Conservation (phyloP, 2,888 invertebrate species). For the Bimastos eiseni region DNA sequence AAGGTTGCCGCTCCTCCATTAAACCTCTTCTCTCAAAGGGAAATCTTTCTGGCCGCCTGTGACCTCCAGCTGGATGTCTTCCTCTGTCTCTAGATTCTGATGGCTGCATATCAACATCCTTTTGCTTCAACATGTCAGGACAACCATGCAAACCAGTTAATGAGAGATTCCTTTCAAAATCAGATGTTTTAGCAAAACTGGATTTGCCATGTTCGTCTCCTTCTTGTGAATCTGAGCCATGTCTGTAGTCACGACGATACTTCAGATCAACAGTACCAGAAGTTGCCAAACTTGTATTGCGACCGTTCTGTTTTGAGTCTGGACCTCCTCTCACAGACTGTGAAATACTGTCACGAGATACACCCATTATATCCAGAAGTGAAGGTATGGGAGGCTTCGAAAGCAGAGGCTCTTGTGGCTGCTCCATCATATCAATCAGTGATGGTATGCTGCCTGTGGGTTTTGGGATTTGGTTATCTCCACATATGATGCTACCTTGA, state of each 20-base stretch:
- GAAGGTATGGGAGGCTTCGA: conserved; percentile 10
- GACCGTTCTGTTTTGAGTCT: neutral
- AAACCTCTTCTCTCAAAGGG: conserved; percentile 1
- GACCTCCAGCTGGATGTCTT: neutral
- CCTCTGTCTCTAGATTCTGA: neutral
- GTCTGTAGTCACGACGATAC: neutral
- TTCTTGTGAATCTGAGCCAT: neutral
- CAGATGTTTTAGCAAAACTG: neutral
- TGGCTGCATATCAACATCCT: neutral
- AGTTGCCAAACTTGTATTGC: neutral
- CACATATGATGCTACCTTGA: neutral
- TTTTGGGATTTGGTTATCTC: neutral
- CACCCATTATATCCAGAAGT: conserved; percentile 9
- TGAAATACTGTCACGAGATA: neutral
- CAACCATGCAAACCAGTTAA: neutral
- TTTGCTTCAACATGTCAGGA: neutral
- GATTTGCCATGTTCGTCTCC: neutral
- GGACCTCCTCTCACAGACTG: neutral
- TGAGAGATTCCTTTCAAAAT: neutral
- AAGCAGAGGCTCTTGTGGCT: neutral
- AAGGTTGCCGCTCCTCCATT: neutral
- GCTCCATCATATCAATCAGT: neutral
- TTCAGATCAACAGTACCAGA: neutral
- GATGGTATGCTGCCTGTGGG: neutral
- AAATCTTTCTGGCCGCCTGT: neutral